Base-by-base conservation (phyloP, 2,888 invertebrate species). In the Cosmia trapezina region DNA sequence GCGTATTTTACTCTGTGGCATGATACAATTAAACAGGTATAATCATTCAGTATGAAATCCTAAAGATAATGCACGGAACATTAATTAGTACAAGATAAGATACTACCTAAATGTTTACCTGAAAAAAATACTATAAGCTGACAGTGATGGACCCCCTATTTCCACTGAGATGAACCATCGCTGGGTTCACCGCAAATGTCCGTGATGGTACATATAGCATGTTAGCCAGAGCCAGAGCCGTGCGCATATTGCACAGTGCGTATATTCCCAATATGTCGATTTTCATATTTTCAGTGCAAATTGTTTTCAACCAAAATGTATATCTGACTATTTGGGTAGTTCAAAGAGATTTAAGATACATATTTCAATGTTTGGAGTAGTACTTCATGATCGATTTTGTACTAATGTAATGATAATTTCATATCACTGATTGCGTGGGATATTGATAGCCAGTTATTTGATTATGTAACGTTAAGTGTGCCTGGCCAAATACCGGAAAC, bases 391-490 rank as follows among this genome's bases (percentile, higher is more conserved):
- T 22, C 22, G 11, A 45, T 47, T 22, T 41, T 28, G 22, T 56
- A 17, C 54, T 11, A 7, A 43, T 28, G 17, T 47, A 12, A 17
- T 11, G 51, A 57, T 61, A 67, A 67, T 45, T 43, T 28, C 11
- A 45, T 49, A 28, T 67, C 12, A 68, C 61, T 19, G 43, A 57
- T 73, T 22, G 49, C 33, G 8, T 59, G 45, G 17, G 9, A 45
- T 47, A 12, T 14, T 8, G 51, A 57, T 61, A 67, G 22, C 43
- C 14, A 51, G n/a, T 45, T 61, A 28, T 60, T 56, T 66, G 0
- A 7, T 45, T 61, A 62, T 14, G 49, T 19, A 43, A 8, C 4
- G 11, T 33, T 53, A 28, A 33, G 11, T 57, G 5, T 56, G 17
- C 41, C 2, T 33, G 11, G 19, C 14, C 22, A 51, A 49, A 57